These are phyloP conservation scores for Sebastes iracundus DNA, from an alignment of 2,797 vertebrate genomes.

Conservation along the genomic window DNA sequence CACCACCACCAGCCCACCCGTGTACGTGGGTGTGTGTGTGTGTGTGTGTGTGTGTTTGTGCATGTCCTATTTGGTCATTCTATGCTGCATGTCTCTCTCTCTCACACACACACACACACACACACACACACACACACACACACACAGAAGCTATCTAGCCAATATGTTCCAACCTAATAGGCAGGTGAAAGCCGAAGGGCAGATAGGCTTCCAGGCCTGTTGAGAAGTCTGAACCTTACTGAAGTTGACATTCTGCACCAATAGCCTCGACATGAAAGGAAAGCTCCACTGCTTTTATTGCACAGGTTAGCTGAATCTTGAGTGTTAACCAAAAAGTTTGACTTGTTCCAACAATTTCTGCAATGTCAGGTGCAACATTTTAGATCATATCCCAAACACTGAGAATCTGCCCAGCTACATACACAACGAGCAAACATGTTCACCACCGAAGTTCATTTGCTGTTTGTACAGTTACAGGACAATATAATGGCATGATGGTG, in stretches of 20 bases:
- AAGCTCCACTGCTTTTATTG: constrained; percentile 1
- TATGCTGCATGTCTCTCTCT: not conserved
- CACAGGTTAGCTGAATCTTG: not conserved
- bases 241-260: constrained; percentile 51
- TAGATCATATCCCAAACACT: not conserved
- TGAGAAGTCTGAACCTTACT: constrained; percentile 51
- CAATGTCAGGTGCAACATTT: not conserved
- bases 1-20: constrained; percentile 52
- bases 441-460: not conserved
- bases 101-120: constrained; percentile 32
- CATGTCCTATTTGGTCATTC: constrained; percentile 20
- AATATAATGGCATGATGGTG: not conserved
- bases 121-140: constrained; percentile 18
- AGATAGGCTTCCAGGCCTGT: constrained; percentile 48
- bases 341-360: not conserved
- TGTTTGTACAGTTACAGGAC: not conserved
- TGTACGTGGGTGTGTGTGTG: constrained; percentile 14
- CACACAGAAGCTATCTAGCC: constrained; percentile 53
- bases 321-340: not conserved
- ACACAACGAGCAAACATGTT: not conserved
- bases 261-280: constrained; percentile 39
- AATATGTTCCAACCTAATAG: constrained; percentile 75
- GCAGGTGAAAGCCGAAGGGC: constrained; percentile 67
- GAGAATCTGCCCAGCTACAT: not conserved
- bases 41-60: constrained; percentile 24